Conservation (phyloP, 2,888 invertebrate genomes). For the Tortrix viridana region DNA sequence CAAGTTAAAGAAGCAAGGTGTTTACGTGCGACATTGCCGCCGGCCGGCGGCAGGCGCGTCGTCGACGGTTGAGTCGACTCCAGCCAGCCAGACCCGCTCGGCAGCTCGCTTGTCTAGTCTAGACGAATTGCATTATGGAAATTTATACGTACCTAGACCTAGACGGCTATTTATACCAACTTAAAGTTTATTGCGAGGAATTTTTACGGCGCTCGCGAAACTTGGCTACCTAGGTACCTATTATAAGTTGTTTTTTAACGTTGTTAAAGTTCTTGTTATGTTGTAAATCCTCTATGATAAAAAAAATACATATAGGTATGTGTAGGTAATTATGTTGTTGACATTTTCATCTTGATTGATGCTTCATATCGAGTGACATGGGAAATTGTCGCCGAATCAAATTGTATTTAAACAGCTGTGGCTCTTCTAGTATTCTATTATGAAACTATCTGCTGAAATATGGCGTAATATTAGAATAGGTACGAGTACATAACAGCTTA, state of each 20-base stretch:
- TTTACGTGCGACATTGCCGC: conserved; percentile 26
- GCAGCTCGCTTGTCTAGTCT: conserved; percentile 69
- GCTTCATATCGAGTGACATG: too few relatives aligned
- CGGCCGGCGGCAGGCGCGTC: conserved; percentile 35
- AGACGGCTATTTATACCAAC: conserved; percentile 62
- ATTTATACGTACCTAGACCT: conserved; percentile 58
- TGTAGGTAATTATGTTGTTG: too few relatives aligned
- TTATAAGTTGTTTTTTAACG: conserved; percentile 23
- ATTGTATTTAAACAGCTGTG: too few relatives aligned
- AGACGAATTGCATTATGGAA: conserved; percentile 83
- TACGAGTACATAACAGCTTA: too few relatives aligned
- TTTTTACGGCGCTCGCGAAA: conserved; percentile 31
- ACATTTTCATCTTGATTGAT: too few relatives aligned
- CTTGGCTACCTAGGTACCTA: conserved; percentile 17
- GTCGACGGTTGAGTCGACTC: conserved; percentile 68
- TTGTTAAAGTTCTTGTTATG: conserved; percentile 9
- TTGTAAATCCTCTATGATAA: too few relatives aligned
- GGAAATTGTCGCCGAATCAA: too few relatives aligned
- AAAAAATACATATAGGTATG: too few relatives aligned
- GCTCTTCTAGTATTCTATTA: too few relatives aligned
- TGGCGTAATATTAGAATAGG: too few relatives aligned
- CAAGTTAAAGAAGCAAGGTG: not conserved
- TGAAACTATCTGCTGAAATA: too few relatives aligned
- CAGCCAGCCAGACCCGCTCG: conserved; percentile 61
- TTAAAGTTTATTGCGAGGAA: conserved; percentile 48